A percentile compares a stretch with the other conserved stretches of the same genome.
These are phyloP conservation scores for Ibidorhyncha struthersii DNA, from an alignment of 2,113 vertebrate genomes.

Conservation along the genomic window DNA sequence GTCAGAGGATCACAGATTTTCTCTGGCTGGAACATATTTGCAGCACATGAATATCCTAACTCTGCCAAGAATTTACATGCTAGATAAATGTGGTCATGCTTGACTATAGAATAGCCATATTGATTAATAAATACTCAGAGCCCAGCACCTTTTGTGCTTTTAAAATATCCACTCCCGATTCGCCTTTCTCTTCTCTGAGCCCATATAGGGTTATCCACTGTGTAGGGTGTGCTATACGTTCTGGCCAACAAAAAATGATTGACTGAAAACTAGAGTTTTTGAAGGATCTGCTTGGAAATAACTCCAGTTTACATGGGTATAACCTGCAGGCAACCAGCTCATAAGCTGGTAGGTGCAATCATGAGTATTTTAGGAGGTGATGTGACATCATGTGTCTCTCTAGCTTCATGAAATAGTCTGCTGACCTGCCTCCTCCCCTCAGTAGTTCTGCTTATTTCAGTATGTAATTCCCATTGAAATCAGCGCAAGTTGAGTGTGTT, in stretches of 20 bases:
- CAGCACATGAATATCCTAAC: background rate
- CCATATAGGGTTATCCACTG: background rate
- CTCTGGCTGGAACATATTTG: conserved; percentile 68
- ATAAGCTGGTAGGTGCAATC: background rate
- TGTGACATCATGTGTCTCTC: background rate
- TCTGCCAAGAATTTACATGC: background rate
- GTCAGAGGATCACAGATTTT: conserved; percentile 14
- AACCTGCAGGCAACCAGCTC: background rate
- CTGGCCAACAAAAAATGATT: background rate
- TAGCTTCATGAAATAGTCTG: background rate
- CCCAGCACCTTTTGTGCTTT: background rate
- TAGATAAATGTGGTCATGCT: background rate
- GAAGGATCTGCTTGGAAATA: background rate
- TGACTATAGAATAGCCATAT: background rate
- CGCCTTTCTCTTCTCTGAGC: background rate
- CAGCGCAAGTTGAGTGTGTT: background rate
- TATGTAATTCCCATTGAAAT: background rate
- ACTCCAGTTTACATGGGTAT: background rate
- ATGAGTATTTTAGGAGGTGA: background rate
- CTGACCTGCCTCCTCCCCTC: background rate
- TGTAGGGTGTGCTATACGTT: background rate
- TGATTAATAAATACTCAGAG: background rate
- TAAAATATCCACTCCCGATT: background rate
- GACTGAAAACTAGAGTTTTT: background rate
- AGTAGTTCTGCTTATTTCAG: background rate